Base-by-base conservation (phyloP, 2,888 invertebrate species). In the Torymus aiolomorphi region DNA sequence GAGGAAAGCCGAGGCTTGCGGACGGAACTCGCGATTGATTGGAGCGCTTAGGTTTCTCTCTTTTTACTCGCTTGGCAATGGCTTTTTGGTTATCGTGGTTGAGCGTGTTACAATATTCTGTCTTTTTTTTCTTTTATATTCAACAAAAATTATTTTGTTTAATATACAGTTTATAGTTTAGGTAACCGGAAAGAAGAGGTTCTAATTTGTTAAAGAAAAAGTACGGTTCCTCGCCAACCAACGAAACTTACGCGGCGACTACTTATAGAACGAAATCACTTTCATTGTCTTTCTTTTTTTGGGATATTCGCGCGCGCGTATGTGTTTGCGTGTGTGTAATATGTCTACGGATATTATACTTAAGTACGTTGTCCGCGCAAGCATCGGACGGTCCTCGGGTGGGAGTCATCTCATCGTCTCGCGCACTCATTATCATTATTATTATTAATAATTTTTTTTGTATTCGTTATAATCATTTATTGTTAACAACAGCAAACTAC, bases 401-500 rank as follows among this genome's bases (percentile, higher is more conserved):
- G 83, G 82, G 42, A 31, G 4, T 31, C 8, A 31, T 42, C 42
- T 42, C 42, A 10, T 8, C 8, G 8, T 42, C 42, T 42, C 42
- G 42, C 42, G 42, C 42, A 42, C 42, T 42, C 42, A 10, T 42
- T 42, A 42, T 42, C 86, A n/a, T 24, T 12, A 14, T 51, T 75
- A 52, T 62, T 52, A 16, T 42, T n/a, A 2, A 49, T 72, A 31
- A 11, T 18, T 74, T 75, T 59, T 74, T 20, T 24, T 76, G n/a
- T 13, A n/a, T 31, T 24, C 16, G 20, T 76, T 54, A 42, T 42
- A 42, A 71, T 71, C 61, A 14, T 69, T 49, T 87, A 86, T 87
- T 85, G 86, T 88, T 88, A 87, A 88, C 87, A 88, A 88, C 88
- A 87, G 87, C 87, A 88, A 86, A 86, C 86, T 87, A 88, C 85